Evolutionary conservation across 1,140 invertebrate genomes (phyloP).

Genomic region (Ptiloglossa arizonensis): DNA sequence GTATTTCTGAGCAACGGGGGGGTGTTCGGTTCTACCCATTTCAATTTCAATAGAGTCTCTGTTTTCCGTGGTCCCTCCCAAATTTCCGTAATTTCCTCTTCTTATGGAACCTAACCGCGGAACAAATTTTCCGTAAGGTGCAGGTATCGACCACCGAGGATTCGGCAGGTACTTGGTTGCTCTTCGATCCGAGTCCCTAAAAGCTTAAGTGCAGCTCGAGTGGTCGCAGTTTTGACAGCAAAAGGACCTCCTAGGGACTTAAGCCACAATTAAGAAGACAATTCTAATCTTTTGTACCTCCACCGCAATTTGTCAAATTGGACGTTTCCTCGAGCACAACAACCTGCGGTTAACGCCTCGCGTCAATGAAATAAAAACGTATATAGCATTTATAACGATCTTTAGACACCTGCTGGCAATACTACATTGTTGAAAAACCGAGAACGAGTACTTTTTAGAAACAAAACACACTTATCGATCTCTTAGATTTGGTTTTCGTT

Average conservation of each 20-base stretch:
- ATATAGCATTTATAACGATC: no score
- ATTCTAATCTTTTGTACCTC: conserved; percentile 50
- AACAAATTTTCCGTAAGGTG: not conserved
- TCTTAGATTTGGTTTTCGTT: no score
- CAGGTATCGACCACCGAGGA: conserved; percentile 7
- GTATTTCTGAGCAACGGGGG: no score
- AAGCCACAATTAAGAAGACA: conserved; percentile 70
- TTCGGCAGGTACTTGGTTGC: conserved; percentile 36
- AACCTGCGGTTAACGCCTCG: not conserved
- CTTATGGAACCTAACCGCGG: not conserved
- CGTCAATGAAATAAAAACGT: conserved; percentile 17
- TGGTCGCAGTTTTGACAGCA: conserved; percentile 62
- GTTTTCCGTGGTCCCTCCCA: not conserved
- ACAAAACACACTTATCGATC: no score
- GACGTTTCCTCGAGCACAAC: no score
- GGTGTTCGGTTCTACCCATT: no score
- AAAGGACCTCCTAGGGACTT: conserved; percentile 58
- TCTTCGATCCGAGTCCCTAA: conserved; percentile 10
- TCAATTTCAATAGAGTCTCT: no score
- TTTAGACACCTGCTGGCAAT: no score
- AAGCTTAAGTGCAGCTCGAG: conserved; percentile 45
- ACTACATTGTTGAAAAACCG: no score
- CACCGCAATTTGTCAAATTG: no score
- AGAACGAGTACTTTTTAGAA: no score
- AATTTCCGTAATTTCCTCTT: not conserved